These are phyloP conservation scores for Trichopoda pennipes DNA, from an alignment of 2,888 invertebrate species.

Conservation along the genomic window DNA sequence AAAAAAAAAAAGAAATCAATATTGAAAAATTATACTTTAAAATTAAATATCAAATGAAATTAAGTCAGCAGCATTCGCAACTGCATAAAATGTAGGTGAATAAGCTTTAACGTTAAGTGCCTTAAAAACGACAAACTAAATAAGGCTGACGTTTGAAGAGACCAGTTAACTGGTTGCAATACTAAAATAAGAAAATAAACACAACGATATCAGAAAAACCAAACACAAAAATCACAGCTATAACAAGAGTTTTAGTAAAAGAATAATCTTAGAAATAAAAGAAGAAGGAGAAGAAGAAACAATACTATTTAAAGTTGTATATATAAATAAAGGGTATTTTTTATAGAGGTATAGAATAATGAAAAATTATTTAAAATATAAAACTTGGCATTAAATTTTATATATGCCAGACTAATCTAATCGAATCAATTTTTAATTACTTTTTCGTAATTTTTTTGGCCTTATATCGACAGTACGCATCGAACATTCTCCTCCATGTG, in stretches of 20 bases:
- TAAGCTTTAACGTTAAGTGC: slow-evolving; percentile 25
- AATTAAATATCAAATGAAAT: not conserved
- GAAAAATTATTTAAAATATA: no score
- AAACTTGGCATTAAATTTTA: no score
- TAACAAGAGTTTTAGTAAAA: not conserved
- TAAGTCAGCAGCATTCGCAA: not conserved
- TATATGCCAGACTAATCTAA: no score
- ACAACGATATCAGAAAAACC: not conserved
- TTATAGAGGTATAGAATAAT: no score
- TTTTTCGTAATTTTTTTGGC: no score
- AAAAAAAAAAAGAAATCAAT: not conserved
- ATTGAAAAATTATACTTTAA: not conserved
- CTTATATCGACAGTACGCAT: no score
- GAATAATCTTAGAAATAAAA: slow-evolving; percentile 2
- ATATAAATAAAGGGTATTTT: no score
- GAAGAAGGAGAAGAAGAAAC: not conserved
- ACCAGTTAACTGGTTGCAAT: slow-evolving; percentile 42
- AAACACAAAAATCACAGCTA: not conserved
- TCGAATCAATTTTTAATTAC: no score
- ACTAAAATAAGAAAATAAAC: not conserved
- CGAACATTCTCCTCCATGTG: no score
- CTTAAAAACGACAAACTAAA: slow-evolving; percentile 46
- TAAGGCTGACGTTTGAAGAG: slow-evolving; percentile 59
- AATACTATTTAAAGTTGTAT: no score
- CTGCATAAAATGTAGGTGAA: slow-evolving; percentile 67